Evolutionary conservation across 1,140 invertebrate species (phyloP), one percentile per base, ranked within the genome.

Genomic region (Drosophila teissieri): DNA sequence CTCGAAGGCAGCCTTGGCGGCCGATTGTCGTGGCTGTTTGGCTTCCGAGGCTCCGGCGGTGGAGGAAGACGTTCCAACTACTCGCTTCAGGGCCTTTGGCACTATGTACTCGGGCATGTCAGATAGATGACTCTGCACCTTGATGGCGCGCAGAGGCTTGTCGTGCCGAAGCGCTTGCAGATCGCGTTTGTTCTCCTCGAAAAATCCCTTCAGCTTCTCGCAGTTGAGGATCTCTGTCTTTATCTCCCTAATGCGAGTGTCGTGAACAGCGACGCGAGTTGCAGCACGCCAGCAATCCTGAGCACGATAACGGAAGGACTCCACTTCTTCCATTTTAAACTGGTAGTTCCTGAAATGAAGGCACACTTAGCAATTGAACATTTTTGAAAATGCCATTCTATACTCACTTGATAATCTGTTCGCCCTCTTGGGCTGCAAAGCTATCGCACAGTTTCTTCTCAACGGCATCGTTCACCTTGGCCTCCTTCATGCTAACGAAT

Each of bases 71-170:
- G 91, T 92, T 2, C 93, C 60, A 1, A 94, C 93, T 0, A 95
- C 80, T 73, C 94, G 93, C 79, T 95, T 96, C 15, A 98, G 92
- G 0, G 96, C 95, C 4, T 94, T 93, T 1, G 97, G 97, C 2
- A 98, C 94, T 78, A 99, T 96, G 91, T 99, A 99, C 39, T 99
- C 98, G 0, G 98, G 98, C 3, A 99, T 97, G 92, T 99, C 95
- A 70, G 96, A 95, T 48, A 99, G 93, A 92, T 99, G 97, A 10
- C 95, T 93, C 85, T 98, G 96, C 11, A 96, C 90, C 91, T 95
- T 95, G 0, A 98, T 96, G 2, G 96, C 96, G 82, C 97, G 97
- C n/a, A 98, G 92, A 1, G 96, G 95, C 92, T 97, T 98, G 81
- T 99, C 98, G 90, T 99, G 97, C 14, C 97, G 93, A 6, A 99